Percentiles rank a stretch among this genome's conserved stretches.
These are phyloP conservation scores for Gasterosteus aculeatus DNA, from an alignment of 2,113 vertebrate genomes.

Conservation along the genomic window DNA sequence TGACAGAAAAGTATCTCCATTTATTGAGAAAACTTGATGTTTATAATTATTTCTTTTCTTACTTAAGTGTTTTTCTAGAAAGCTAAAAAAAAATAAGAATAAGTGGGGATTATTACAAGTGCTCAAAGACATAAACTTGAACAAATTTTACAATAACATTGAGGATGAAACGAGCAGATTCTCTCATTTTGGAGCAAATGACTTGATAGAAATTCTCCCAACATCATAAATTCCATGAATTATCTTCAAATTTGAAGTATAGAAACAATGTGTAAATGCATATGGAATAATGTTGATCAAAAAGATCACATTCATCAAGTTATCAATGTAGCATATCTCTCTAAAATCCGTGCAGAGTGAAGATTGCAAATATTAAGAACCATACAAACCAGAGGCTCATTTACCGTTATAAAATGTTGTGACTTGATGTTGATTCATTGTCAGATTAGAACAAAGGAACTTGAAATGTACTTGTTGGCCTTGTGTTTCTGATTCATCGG, in stretches of 20 bases:
- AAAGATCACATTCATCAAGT: conserved; percentile 42
- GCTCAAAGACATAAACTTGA: not conserved
- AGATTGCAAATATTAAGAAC: conserved; percentile 22
- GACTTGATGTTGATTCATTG: not conserved
- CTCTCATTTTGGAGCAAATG: not conserved
- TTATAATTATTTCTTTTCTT: not conserved
- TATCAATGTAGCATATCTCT: conserved; percentile 7
- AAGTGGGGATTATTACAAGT: not conserved
- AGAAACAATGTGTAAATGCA: conserved; percentile 8
- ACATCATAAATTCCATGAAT: not conserved
- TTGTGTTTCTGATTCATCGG: conserved; percentile 11
- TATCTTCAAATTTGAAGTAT: not conserved
- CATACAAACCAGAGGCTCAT: not conserved
- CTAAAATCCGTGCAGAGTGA: not conserved
- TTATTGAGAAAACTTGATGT: not conserved
- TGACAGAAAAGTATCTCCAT: not conserved
- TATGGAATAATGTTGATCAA: conserved; percentile 27
- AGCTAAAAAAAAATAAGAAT: not conserved
- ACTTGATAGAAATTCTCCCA: not conserved
- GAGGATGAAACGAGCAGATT: conserved; percentile 7
- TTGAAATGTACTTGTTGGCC: not conserved
- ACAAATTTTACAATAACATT: not conserved
- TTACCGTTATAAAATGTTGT: conserved; percentile 1
- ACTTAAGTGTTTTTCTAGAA: not conserved
- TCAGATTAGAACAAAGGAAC: not conserved